Base-by-base conservation (phyloP, 2,888 invertebrate species). In the Andrena flavipes region DNA sequence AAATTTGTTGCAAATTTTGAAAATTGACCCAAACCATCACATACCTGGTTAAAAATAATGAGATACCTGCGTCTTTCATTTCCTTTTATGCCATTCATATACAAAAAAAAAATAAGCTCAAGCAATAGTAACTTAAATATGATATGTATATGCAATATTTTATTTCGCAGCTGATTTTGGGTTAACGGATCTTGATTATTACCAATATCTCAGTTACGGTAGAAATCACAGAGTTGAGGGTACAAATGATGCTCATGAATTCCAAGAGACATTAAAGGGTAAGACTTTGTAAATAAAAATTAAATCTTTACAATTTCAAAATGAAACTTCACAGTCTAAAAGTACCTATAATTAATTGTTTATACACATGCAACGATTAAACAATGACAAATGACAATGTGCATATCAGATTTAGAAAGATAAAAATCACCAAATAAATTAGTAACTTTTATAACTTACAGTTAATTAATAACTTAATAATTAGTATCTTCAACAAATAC, bases 201-300 rank as follows among this genome's bases (percentile, higher is more conserved):
- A 95, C 91, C 93, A 94, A 82, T 96, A 96, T 90, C 93, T 96
- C 75, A 95, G 95, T 86, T 95, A 96, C 90, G 96, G 96, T 81
- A 95, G 95, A 20, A 93, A 89, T 84, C 96, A 95, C 91, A 94
- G 93, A 80, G 96, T 96, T 2, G 96, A 96, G 63, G 96, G 96
- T n/a, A 95, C 95, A 0, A 95, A 96, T 88, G 96, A 96, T 92
- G 94, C 94, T 2, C 94, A 95, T 76, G 96, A 96, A 84, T 96
- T 96, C 91, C 94, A 95, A 88, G 96, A 96, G 90, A 96, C 96
- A 0, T 91, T 96, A 89, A 94, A 93, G 92, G 94, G 94, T 88
- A 79, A 29, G 0, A 20, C 2, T 30, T 35, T 29, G 0, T 2
- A 20, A 20, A 59, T 67, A 33, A 48, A 49, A 33, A 1, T n/a